Base-by-base conservation (phyloP, 2,888 invertebrate genomes). In the Tetramorium bicarinatum region DNA sequence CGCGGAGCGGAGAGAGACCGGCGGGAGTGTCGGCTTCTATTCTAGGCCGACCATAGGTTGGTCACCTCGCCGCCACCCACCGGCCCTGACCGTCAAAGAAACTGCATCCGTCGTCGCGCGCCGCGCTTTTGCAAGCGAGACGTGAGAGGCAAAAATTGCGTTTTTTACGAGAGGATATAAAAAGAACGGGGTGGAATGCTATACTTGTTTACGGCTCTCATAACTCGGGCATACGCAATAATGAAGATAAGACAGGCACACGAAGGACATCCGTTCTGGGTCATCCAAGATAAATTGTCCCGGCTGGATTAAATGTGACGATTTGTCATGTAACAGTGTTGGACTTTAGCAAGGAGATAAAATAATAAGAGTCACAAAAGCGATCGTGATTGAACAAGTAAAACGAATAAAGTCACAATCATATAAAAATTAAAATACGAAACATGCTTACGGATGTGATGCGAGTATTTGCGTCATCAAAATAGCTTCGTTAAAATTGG, bases 51-150 rank as follows among this genome's bases (percentile, higher is more conserved):
- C 47, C 44, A 21, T 76, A 61, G 83, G 62, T 62, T 64, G 61
- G 76, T 49, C 54, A 77, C 66, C 82, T 59, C 66, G 62, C 25
- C 11, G 41, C 77, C 88, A 83, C 72, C 84, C 81, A 87, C 82
- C 89, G 82, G 88, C 90, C 90, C 85, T 88, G 89, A 91, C 91
- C 91, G 91, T 86, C 90, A 90, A 90, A 90, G 86, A 87, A 84
- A 88, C 86, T 84, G 84, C 87, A 85, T 82, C 38, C 67, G 21
- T 66, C 71, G 85, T 77, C 84, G 76, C 34, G 44, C 21, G 34
- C 25, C 15, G 41, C 67, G 34, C 77, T 82, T 80, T 67, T 81
- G 77, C 64, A 61, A 74, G 75, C 61, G 15, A 6, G 61, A n/a
- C 7, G 7, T 13, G 25, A 25, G 29, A 29, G 13, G 6, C 7